phyloP scores from a whole-genome alignment of 92 coral and sea anemone genomes.

The Ricordea florida region DNA sequence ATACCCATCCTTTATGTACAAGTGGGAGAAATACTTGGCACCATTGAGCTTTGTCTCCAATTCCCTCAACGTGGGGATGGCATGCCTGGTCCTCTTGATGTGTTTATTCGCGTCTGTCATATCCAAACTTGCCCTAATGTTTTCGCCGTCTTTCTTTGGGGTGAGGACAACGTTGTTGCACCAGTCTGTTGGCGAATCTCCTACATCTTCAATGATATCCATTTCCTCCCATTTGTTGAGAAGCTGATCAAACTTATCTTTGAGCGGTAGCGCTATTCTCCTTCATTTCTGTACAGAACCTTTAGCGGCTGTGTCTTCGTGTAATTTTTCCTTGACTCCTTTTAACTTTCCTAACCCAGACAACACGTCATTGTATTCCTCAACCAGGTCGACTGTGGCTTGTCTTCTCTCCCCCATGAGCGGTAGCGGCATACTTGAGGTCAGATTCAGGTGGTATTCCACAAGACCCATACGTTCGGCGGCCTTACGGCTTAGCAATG shows the following conservation, averaged over 20 bases:
- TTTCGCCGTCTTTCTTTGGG: neutral
- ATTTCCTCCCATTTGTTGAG: constrained; percentile 17
- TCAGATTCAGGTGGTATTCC: constrained; percentile 11
- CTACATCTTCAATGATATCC: too few species aligned
- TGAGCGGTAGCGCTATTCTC: constrained; percentile 1
- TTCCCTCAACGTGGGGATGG: too few species aligned
- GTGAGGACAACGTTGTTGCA: neutral
- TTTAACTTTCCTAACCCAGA: neutral
- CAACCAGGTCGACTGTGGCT: neutral
- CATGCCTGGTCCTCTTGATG: constrained; percentile 19
- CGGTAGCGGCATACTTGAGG: neutral
- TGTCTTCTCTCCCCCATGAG: neutral
- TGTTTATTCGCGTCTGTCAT: constrained; percentile 35
- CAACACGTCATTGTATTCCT: neutral
- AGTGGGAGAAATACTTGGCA: constrained; percentile 10
- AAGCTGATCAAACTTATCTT: constrained; percentile 12
- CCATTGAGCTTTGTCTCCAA: constrained; percentile 15
- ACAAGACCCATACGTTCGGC: constrained; percentile 37
- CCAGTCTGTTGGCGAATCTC: constrained; percentile 15
- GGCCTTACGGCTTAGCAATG: constrained; percentile 19
- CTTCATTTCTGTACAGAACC: constrained; percentile 10
- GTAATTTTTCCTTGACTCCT: constrained; percentile 7
- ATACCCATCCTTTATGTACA: constrained; percentile 50
- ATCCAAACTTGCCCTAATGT: constrained; percentile 14
- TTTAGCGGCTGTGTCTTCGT: neutral